Base-by-base conservation (phyloP, 1,140 invertebrate species). In the Trichonephila clavipes region DNA sequence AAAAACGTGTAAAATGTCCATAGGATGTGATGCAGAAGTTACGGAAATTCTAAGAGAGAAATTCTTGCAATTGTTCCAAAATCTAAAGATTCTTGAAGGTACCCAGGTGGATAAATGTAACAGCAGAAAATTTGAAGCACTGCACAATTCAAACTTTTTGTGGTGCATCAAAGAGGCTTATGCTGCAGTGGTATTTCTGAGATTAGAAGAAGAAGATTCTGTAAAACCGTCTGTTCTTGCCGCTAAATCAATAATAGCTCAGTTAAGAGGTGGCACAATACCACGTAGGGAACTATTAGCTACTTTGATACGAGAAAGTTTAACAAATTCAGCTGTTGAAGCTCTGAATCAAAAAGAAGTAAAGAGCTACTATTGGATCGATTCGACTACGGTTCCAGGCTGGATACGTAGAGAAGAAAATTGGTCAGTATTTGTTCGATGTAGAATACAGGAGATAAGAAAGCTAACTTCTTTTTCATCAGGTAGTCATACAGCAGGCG, bases 311-410 rank as follows among this genome's bases (percentile, higher is more conserved):
- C 34, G 64, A 21, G 1, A 16, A 28, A 10, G 85, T 16, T 24
- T 87, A 10, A 62, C 85, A 51, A 88, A 88, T 51, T 88, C 87
- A 34, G 16, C 69, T 21, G 5, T 51, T 16, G 44, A 83, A 24
- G 24, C n/a, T 0, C 24, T 69, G 8, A 8, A 69, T 24, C 51
- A 18, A 21, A 24, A n/a, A 19, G 10, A 69, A 34, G 21, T 72
- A 4, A 21, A 51, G 14, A 3, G 8, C 14, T 88, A n/a, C n/a
- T 66, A n/a, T 21, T 69, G 34, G 64, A 44, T 34, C 18, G 64
- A 88, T 69, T 72, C 19, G 2, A 58, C 19, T 44, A 14, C 62
- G 6, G 61, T 24, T 10, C 34, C 58, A 21, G 24, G 21, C 10
- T 83, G 44, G 44, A 21, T 83, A 44, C 12, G 19, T 34, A 83